Evolutionary conservation across 2,888 invertebrate genomes (phyloP), one percentile per base, ranked within the genome.

Genomic region (Caenorhabditis becei): DNA sequence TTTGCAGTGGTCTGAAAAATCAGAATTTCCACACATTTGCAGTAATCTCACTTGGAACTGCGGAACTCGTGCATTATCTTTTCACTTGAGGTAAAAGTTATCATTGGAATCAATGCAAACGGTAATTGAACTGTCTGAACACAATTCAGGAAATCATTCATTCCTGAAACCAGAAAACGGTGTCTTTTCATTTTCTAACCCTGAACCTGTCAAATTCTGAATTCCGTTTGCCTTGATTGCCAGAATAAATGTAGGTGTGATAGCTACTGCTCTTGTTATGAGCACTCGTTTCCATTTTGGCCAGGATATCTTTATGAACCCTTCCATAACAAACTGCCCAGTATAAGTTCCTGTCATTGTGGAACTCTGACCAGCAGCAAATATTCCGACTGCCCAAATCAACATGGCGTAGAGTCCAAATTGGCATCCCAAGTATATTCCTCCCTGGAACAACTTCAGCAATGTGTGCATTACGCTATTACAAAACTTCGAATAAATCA

Each of bases 291-390:
- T 95, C 96, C 96, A 96, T 47, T 95, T 93, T 0, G 95, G 93
- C 96, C 96, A 96, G 88, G 94, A 94, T n/a, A 96, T 92, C 90
- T 95, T 95, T 23, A 96, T 92, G 91, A 96, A 96, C 14, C 96
- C 96, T 71, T 86, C 84, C 82, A 86, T 84, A 4, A 77, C 82
- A 71, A 74, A 83, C 89, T 93, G 93, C 28, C 93, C 93, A 16
- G 93, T 92, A 86, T 93, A 93, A 2, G 93, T 93, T 32, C 93
- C 93, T 16, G 93, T 93, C 93, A 93, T 93, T 2, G 93, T 93
- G 3, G 93, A 92, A 78, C 92, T 92, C 86, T 93, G 93, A 4
- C 93, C 93, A 10, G 93, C 92, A 16, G 93, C 93, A 53, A 93
- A 87, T 51, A 93, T 93, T 32, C 93, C 93, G 18, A 93, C 90